Conservation (phyloP, 2,113 vertebrate genomes). For the Rhinoptilus africanus region DNA sequence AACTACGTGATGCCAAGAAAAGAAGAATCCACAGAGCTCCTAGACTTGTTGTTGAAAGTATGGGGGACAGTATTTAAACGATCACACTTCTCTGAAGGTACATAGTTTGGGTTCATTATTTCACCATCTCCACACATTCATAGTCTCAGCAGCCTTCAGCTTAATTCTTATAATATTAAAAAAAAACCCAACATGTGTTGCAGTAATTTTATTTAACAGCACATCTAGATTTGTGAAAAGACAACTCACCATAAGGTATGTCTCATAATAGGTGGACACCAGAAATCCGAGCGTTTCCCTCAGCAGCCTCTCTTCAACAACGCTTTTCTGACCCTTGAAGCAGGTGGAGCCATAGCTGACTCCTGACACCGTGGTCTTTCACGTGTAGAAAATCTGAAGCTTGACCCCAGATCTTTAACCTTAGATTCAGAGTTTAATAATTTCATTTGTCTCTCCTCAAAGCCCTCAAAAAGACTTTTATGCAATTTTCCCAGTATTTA, state of each 20-base stretch:
- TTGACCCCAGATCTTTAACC: background rate
- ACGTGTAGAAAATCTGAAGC: background rate
- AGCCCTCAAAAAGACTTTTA: background rate
- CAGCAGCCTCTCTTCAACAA: background rate
- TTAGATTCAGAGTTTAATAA: background rate
- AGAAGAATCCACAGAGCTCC: background rate
- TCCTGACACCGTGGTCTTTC: background rate
- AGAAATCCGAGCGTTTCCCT: background rate
- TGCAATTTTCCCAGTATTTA: background rate
- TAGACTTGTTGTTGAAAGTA: background rate
- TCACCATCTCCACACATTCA: background rate
- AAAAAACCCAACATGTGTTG: no score
- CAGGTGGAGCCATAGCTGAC: background rate
- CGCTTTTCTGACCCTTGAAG: background rate
- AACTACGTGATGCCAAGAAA: background rate
- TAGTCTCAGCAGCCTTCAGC: background rate
- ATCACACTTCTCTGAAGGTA: background rate
- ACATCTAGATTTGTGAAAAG: background rate
- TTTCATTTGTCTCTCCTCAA: background rate
- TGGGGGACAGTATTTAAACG: background rate
- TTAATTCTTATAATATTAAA: background rate
- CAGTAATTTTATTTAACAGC: background rate
- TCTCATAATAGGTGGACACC: background rate
- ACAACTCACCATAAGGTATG: accelerated
- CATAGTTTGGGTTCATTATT: background rate